These are phyloP conservation scores for Syrista parreyssii DNA, from an alignment of 2,888 invertebrate genomes.

Conservation along the genomic window DNA sequence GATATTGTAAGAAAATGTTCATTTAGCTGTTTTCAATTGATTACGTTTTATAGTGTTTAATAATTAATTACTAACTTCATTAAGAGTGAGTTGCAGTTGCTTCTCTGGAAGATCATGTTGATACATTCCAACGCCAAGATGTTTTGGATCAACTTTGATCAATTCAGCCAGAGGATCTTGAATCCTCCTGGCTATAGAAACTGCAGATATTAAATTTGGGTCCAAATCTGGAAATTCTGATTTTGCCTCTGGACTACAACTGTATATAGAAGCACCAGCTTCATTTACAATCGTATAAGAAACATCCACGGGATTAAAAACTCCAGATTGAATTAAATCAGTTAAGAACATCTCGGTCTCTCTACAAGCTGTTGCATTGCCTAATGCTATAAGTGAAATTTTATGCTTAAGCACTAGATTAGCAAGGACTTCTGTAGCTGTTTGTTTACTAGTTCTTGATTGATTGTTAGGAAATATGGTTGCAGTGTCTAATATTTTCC, in stretches of 20 bases:
- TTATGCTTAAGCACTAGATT: constrained; percentile 71
- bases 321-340: constrained; percentile 69
- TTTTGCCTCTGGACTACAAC: constrained; percentile 85
- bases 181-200: constrained; percentile 87
- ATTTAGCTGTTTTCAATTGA: not conserved
- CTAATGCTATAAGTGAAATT: constrained; percentile 86
- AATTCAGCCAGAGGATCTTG: constrained; percentile 92
- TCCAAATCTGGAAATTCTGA: constrained; percentile 87
- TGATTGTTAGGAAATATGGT: constrained; percentile 75
- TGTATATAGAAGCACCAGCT: constrained; percentile 93
- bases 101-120: constrained; percentile 90
- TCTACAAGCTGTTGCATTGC: constrained; percentile 91
- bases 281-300: constrained; percentile 88
- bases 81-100: constrained; percentile 77
- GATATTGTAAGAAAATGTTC: not conserved
- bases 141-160: constrained; percentile 93
- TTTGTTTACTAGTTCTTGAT: constrained; percentile 48
- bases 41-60: not conserved
- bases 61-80: constrained; percentile 67
- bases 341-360: constrained; percentile 85
- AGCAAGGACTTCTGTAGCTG: constrained; percentile 67
- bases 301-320: constrained; percentile 72
- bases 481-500: constrained; percentile 75
- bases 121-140: constrained; percentile 95
- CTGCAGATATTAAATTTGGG: constrained; percentile 78